phyloP scores from a whole-genome alignment of 2,797 vertebrate genomes.

The Neostethus bicornis region DNA sequence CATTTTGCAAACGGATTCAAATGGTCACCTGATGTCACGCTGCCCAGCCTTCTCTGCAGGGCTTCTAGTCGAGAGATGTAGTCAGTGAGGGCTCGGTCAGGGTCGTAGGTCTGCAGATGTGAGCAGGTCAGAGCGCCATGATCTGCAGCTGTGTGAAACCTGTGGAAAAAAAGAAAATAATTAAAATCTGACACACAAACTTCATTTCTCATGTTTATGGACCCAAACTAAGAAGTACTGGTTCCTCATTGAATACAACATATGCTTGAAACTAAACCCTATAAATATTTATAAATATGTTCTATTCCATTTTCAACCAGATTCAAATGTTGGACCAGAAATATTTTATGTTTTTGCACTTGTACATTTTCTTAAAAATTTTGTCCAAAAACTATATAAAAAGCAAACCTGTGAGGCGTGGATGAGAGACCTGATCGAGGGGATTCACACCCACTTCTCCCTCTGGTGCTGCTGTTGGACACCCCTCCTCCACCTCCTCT shows the following conservation, averaged over 20 bases:
- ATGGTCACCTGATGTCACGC: constrained; percentile 89
- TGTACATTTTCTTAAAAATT: no score
- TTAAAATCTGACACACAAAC: neutral
- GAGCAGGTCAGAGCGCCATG: constrained; percentile 83
- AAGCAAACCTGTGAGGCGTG: constrained; percentile 79
- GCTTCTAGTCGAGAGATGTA: constrained; percentile 95
- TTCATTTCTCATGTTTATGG: neutral
- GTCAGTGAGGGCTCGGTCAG: constrained; percentile 93
- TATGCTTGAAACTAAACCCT: no score
- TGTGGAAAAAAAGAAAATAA: constrained; percentile 60
- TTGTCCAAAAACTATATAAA: neutral
- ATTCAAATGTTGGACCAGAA: no score
- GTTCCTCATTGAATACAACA: no score
- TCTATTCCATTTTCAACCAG: no score
- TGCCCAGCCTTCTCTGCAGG: constrained; percentile 92
- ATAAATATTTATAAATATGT: no score
- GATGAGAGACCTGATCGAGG: constrained; percentile 82
- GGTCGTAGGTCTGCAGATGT: constrained; percentile 95
- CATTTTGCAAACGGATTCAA: no score
- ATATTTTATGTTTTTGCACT: no score
- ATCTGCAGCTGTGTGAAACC: constrained; percentile 82
- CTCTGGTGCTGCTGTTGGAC: constrained; percentile 80
- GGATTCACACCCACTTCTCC: constrained; percentile 85
- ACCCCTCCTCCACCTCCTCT: constrained; percentile 83
- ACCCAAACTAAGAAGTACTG: neutral